phyloP scores from a whole-genome alignment of 2,113 vertebrate species.

The Pseudorectes ferrugineus region DNA sequence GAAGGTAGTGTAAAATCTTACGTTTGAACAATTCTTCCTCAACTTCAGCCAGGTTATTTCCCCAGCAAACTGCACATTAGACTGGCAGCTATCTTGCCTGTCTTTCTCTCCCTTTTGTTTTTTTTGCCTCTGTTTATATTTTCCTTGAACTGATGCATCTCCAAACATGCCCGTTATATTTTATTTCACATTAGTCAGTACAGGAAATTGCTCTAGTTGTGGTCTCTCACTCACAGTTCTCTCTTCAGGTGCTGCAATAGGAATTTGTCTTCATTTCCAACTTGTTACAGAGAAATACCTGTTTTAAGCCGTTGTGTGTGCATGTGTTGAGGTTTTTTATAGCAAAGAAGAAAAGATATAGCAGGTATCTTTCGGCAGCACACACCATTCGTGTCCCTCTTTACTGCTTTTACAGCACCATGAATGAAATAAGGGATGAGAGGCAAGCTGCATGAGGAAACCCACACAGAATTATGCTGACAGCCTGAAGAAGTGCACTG shows the following conservation, averaged over 20 bases:
- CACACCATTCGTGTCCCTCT: fast-evolving
- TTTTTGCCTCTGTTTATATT: not conserved
- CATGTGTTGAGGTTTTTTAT: not conserved
- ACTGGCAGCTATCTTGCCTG: not conserved
- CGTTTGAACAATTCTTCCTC: not conserved
- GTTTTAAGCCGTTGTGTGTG: not conserved
- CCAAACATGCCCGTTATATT: not conserved
- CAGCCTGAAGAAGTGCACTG: not conserved
- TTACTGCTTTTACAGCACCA: not conserved
- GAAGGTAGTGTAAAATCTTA: not conserved
- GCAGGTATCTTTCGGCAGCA: not conserved
- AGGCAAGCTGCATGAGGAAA: not conserved
- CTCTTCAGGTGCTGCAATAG: not conserved
- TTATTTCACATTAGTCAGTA: not conserved
- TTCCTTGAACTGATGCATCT: not conserved
- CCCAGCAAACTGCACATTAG: not conserved
- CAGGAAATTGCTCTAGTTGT: not conserved
- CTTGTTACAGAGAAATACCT: not conserved
- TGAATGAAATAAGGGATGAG: not conserved
- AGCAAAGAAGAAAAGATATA: not conserved
- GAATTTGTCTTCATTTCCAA: not conserved
- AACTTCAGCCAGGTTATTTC: not conserved
- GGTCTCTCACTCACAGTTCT: not conserved
- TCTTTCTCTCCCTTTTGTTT: not conserved
- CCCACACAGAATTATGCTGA: not conserved